A percentile compares a stretch with the other conserved stretches of the same genome.
Evolutionary conservation across 2,888 invertebrate species (phyloP).

Genomic region (Dryadula phaetusa): DNA sequence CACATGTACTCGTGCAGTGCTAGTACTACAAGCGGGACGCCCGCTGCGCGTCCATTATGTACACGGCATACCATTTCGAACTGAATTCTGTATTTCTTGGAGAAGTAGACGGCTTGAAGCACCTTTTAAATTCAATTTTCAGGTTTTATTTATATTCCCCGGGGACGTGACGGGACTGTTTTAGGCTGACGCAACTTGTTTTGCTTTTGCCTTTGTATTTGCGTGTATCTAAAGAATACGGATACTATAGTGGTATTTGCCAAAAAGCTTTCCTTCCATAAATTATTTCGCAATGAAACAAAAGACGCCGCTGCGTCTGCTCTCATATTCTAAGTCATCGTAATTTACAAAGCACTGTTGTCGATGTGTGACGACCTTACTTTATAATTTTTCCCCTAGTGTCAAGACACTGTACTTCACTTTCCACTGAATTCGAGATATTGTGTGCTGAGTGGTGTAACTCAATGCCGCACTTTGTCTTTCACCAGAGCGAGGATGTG

Average conservation of each 20-base stretch:
- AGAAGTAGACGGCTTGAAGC: not conserved
- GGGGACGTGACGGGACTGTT: conserved; percentile 3
- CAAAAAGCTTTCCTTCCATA: not conserved
- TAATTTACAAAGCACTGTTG: too few relatives aligned
- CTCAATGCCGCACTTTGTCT: too few relatives aligned
- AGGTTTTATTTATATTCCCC: not conserved
- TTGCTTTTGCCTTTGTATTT: not conserved
- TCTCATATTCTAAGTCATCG: too few relatives aligned
- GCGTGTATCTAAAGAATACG: not conserved
- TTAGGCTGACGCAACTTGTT: not conserved
- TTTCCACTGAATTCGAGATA: too few relatives aligned
- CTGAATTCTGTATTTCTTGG: conserved; percentile 7
- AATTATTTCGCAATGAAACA: not conserved
- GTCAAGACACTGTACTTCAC: too few relatives aligned
- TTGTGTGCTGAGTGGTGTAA: too few relatives aligned
- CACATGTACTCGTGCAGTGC: too few relatives aligned
- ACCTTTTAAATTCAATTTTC: conserved; percentile 14
- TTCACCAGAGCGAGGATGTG: too few relatives aligned
- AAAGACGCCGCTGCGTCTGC: not conserved
- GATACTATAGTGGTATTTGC: not conserved
- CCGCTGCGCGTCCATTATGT: not conserved
- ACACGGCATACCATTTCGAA: not conserved
- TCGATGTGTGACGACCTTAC: too few relatives aligned
- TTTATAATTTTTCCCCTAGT: too few relatives aligned
- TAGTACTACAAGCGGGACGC: not conserved